Evolutionary conservation across 1,140 invertebrate genomes (phyloP), one percentile per base, ranked within the genome.

Genomic region (Drosophila persimilis): DNA sequence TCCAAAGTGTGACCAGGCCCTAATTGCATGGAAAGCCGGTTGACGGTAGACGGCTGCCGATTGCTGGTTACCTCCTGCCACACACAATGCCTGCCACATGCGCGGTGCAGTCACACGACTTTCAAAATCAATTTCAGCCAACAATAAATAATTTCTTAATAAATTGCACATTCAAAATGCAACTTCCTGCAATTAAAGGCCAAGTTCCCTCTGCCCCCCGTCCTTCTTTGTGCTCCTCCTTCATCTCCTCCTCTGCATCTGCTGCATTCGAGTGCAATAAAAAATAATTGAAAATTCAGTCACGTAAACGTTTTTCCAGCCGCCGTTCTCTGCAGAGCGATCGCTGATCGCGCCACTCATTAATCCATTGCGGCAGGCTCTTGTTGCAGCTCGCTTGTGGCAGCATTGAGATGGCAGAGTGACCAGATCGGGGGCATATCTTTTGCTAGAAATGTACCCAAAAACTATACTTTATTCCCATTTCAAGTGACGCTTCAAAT

Each of bases 271-370:
- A 76, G 51, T 75, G 75, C 79, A 83, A 83, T 84, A 79, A 84
- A 84, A 84, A 84, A 84, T 84, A 84, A 85, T 84, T 84, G 80
- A 84, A 84, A 84, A 84, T 79, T 84, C 80, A 84, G 80, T 84
- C 80, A 84, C 80, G 80, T 84, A 84, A 84, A 83, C 72, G 80
- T 80, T 84, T 80, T 80, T 62, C 80, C 80, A 31, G 72, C 71
- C 80, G 79, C 76, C 67, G 67, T 61, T 72, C 69, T 71, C 44
- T 53, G 51, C 11, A 11, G 9, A 39, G 8, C 55, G 67, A 75
- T 72, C 80, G 80, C 56, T 62, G 80, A 84, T 84, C 80, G 76
- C 80, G 61, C 80, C 58, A 83, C 80, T 83, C 80, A 83, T 84
- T 83, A 83, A 83, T 83, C 80, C 80, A 84, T 41, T 48, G 73